Conservation (phyloP, 53 echinoderm and acorn worm genomes). For the Arbacia lixula region DNA sequence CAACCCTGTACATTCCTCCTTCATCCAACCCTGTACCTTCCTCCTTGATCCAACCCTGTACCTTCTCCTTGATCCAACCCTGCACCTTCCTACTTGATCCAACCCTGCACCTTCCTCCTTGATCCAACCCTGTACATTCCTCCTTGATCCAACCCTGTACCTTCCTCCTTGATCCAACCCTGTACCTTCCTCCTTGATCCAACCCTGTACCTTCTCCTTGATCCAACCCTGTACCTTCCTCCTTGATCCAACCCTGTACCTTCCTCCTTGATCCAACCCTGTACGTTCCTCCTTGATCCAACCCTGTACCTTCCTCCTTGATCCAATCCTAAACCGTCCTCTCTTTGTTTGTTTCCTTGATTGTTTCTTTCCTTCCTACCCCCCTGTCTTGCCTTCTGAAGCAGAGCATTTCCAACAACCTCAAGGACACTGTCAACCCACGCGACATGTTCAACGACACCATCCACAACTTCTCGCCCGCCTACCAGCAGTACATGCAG, state of each 20-base stretch:
- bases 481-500: constrained; percentile 99
- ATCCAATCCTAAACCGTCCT: constrained; percentile 1
- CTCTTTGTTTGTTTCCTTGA: neutral
- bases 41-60: no score
- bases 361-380: neutral
- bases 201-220: constrained; percentile 1
- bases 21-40: no score
- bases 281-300: neutral
- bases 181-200: neutral
- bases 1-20: no score
- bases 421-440: constrained; percentile 97
- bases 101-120: no score
- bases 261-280: neutral
- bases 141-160: no score
- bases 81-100: no score
- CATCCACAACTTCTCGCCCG: constrained; percentile 98
- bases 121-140: no score
- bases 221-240: neutral
- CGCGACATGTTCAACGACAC: constrained; percentile 98
- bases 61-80: no score
- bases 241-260: neutral
- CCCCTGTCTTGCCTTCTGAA: constrained; percentile 15
- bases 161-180: no score
- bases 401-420: constrained; percentile 97
- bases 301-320: neutral